Evolutionary conservation across 2,797 vertebrate species (phyloP).

Genomic region (Crax fasciolata): DNA sequence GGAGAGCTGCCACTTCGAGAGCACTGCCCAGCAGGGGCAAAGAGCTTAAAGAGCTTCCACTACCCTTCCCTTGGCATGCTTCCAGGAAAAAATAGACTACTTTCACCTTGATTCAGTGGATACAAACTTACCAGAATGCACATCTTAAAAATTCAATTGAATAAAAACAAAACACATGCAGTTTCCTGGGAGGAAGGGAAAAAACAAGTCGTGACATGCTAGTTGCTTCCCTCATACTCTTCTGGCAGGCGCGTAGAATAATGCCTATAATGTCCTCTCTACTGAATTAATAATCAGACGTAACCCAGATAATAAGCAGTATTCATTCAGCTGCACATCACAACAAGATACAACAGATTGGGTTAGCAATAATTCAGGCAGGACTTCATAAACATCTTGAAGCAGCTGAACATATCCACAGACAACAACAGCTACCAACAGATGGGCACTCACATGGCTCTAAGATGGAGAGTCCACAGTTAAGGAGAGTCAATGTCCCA

Average conservation of each 20-base stretch:
- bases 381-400: background rate
- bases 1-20: background rate
- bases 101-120: background rate
- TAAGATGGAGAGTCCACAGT: background rate
- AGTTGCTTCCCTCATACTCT: background rate
- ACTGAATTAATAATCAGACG: background rate
- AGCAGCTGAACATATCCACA: background rate
- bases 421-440: background rate
- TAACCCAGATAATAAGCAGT: background rate
- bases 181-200: background rate
- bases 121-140: background rate
- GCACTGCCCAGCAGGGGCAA: rapidly evolving
- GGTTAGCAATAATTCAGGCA: background rate
- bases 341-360: background rate
- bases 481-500: background rate
- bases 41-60: background rate
- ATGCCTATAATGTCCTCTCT: background rate
- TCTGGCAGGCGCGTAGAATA: background rate
- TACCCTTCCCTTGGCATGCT: background rate
- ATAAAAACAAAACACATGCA: background rate
- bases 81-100: background rate
- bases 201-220: background rate
- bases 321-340: background rate
- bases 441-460: background rate
- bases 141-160: background rate